A percentile compares a stretch with the other conserved stretches of the same genome.
Conservation (phyloP, 2,888 invertebrate genomes). For the Hetaerina titia region DNA sequence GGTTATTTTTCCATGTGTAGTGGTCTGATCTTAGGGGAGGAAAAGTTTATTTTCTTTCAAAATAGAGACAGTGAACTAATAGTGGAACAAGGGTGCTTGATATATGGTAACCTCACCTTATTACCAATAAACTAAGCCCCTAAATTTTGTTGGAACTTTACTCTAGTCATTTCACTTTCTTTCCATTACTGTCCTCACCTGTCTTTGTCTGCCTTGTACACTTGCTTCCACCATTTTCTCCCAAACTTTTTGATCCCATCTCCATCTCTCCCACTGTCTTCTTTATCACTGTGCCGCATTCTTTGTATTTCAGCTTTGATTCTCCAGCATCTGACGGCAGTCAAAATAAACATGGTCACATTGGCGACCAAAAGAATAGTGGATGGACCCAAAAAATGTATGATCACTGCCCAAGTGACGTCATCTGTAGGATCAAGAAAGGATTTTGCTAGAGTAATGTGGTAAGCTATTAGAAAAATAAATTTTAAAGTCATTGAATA, state of each 20-base stretch:
- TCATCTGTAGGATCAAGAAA: conserved; percentile 70
- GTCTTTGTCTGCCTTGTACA: conserved; percentile 84
- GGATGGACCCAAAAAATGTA: conserved; percentile 84
- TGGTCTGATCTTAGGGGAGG: no score
- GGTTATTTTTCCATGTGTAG: no score
- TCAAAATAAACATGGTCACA: conserved; percentile 84
- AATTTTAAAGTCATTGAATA: conserved; percentile 69
- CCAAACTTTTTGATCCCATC: conserved; percentile 21
- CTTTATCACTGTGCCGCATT: conserved; percentile 81
- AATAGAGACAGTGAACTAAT: no score
- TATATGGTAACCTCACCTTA: no score
- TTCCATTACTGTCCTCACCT: conserved; percentile 76
- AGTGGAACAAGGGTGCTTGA: no score
- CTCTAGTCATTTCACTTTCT: background rate
- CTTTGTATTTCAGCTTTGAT: conserved; percentile 87
- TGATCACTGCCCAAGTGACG: conserved; percentile 74
- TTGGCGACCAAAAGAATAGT: conserved; percentile 83
- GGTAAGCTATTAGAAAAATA: conserved; percentile 70
- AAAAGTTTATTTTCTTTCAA: no score
- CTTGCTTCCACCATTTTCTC: conserved; percentile 79
- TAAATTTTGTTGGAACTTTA: no score
- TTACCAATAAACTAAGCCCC: no score
- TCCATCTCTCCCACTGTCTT: conserved; percentile 75
- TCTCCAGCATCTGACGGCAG: conserved; percentile 84
- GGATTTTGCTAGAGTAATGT: conserved; percentile 19